Percentiles rank a stretch among this genome's conserved stretches.
phyloP scores from a whole-genome alignment of 2,888 invertebrate species.

The Eupithecia abbreviata region DNA sequence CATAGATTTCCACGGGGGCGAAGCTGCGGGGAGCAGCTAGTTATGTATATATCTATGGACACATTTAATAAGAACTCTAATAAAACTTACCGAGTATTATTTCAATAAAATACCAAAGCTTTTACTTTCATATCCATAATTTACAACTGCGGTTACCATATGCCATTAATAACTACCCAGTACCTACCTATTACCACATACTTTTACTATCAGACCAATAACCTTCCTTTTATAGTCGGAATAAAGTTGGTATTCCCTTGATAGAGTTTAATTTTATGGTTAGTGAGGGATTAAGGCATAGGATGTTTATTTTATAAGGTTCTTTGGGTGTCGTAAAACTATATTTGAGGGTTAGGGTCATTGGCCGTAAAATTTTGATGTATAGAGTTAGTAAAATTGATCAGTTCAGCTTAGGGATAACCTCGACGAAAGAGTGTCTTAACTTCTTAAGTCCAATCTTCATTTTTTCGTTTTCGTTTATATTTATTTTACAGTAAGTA shows the following conservation, averaged over 20 bases:
- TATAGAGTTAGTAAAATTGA: slow-evolving; percentile 21
- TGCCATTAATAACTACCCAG: slow-evolving; percentile 14
- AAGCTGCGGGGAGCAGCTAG: no score
- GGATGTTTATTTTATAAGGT: slow-evolving; percentile 34
- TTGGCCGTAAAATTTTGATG: slow-evolving; percentile 30
- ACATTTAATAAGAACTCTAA: not conserved
- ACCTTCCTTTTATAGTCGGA: not conserved
- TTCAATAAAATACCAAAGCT: slow-evolving; percentile 7
- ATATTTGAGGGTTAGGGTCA: slow-evolving; percentile 32
- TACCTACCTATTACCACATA: slow-evolving; percentile 1
- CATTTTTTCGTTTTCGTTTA: no score
- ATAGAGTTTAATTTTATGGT: slow-evolving; percentile 1
- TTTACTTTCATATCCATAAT: slow-evolving; percentile 32
- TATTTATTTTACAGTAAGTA: no score
- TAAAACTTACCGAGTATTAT: slow-evolving; percentile 7
- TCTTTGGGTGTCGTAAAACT: slow-evolving; percentile 35
- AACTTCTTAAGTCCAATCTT: not conserved
- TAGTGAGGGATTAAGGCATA: slow-evolving; percentile 6
- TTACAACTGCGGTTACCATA: slow-evolving; percentile 30
- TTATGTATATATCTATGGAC: not conserved
- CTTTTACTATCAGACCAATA: not conserved
- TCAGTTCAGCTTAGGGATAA: not conserved
- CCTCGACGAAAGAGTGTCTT: not conserved
- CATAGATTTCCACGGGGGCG: no score
- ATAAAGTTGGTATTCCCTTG: slow-evolving; percentile 3